Conservation (phyloP, 2,888 invertebrate species). For the Prosapia bicincta region DNA sequence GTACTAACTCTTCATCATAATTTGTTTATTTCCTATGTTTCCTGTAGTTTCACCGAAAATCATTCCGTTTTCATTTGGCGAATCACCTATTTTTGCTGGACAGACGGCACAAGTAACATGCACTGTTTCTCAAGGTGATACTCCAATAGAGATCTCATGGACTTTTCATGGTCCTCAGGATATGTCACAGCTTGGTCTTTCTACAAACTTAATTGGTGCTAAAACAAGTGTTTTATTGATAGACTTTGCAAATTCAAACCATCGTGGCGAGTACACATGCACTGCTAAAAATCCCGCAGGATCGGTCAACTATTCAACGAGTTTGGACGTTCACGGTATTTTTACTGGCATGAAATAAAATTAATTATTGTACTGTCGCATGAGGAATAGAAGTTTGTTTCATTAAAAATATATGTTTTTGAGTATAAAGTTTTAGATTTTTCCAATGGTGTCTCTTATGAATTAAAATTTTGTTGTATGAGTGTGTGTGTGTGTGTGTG, state of each 20-base stretch:
- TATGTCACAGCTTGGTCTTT: slow-evolving; percentile 45
- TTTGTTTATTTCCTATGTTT: too few species aligned
- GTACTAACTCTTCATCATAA: too few species aligned
- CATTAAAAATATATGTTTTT: too few species aligned
- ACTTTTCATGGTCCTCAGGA: slow-evolving; percentile 31
- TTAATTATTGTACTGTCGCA: background rate
- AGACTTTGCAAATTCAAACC: slow-evolving; percentile 56
- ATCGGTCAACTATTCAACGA: slow-evolving; percentile 50
- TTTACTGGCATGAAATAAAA: background rate
- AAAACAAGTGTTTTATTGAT: slow-evolving; percentile 49
- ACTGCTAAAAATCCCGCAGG: slow-evolving; percentile 56
- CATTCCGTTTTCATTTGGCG: slow-evolving; percentile 46
- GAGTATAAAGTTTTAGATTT: too few species aligned
- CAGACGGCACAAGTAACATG: slow-evolving; percentile 43
- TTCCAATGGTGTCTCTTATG: too few species aligned
- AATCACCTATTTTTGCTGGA: slow-evolving; percentile 39
- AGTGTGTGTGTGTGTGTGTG: too few species aligned
- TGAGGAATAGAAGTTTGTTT: too few species aligned
- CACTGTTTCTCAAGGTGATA: slow-evolving; percentile 43
- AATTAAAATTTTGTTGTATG: too few species aligned
- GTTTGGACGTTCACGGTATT: slow-evolving; percentile 56
- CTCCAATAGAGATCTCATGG: slow-evolving; percentile 44
- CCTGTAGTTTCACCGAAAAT: slow-evolving; percentile 74
- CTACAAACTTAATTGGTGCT: slow-evolving; percentile 49
- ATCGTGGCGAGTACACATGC: slow-evolving; percentile 58